Percentiles rank a stretch among this genome's conserved stretches.
Conservation (phyloP, 2,113 vertebrate species). For the Ellobius talpinus region DNA sequence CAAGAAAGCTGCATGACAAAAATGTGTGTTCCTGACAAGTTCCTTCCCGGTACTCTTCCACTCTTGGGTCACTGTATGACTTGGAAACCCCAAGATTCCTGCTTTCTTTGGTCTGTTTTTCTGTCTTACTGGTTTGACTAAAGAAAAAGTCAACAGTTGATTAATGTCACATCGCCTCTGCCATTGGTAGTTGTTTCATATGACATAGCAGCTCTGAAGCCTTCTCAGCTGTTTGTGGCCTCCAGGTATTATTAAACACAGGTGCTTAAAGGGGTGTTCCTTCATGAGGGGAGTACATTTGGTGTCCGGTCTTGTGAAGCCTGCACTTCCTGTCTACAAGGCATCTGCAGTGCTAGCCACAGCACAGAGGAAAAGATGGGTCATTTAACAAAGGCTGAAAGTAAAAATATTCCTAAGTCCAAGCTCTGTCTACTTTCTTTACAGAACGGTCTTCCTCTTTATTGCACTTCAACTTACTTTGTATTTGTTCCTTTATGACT, state of each 20-base stretch:
- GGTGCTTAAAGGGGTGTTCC: background rate
- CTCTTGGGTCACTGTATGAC: background rate
- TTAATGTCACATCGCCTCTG: background rate
- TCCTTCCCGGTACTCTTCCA: conserved; percentile 32
- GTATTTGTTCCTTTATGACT: conserved; percentile 63
- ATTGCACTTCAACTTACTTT: conserved; percentile 16
- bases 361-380: background rate
- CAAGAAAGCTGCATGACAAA: background rate
- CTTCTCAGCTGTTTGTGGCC: background rate
- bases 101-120: background rate
- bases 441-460: conserved; percentile 45
- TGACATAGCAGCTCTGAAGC: conserved; percentile 10
- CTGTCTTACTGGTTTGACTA: background rate
- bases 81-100: background rate
- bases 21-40: conserved; percentile 14
- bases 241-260: background rate
- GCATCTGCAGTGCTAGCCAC: background rate
- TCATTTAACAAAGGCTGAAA: conserved; percentile 2
- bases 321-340: conserved; percentile 18
- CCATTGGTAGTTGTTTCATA: background rate
- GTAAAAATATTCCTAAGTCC: conserved; percentile 5
- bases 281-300: background rate
- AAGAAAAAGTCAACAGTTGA: conserved; percentile 18
- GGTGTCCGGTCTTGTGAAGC: background rate
- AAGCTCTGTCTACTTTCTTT: background rate